Base-by-base conservation (phyloP, 1,140 invertebrate genomes). In the Agrypnia vestita region DNA sequence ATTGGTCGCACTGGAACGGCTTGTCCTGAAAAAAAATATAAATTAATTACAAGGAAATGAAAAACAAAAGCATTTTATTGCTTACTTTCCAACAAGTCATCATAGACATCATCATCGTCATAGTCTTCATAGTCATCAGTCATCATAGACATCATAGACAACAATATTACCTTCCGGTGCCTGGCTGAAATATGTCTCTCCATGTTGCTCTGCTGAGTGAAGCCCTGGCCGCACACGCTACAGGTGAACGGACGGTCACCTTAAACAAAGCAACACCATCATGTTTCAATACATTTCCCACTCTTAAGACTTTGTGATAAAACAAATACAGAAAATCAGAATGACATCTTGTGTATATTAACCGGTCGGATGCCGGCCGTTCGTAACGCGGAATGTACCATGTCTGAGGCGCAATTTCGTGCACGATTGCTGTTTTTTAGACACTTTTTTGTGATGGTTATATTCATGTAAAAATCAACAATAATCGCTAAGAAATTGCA, bases 1-100 rank as follows among this genome's bases (percentile, higher is more conserved):
- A 82, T 19, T 76, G 25, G 51, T 82, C 81, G 15, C 81, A 82
- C 17, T 82, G 81, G 61, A 77, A 82, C 0, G 67, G 49, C 67
- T 81, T 81, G n/a, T 78, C 76, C 80, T 81, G 49, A 75, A 78
- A 55, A 72, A 59, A 9, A n/a, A 17, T 51, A 51, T 51, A 9
- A 11, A 51, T 13, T 13, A 51, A 13, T 15, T 3, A 51, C 49
- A 51, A 13, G 9, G 3, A 13, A 15, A 1, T 1, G 11, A 51
- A 51, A 51, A 51, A 15, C 9, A 13, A 51, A 51, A 51, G 49
- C 49, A 35, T 3, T 35, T 8, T 15, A 51, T 13, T 13, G 49
- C 3, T 3, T 51, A 51, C 3, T 13, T 51, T 1, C 3, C n/a
- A 3, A 8, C 11, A 15, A 9, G 9, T 51, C n/a, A n/a, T n/a